Percentiles rank a stretch among this genome's conserved stretches.
Evolutionary conservation across 2,888 invertebrate genomes (phyloP).

Genomic region (Nomada hirtipes): DNA sequence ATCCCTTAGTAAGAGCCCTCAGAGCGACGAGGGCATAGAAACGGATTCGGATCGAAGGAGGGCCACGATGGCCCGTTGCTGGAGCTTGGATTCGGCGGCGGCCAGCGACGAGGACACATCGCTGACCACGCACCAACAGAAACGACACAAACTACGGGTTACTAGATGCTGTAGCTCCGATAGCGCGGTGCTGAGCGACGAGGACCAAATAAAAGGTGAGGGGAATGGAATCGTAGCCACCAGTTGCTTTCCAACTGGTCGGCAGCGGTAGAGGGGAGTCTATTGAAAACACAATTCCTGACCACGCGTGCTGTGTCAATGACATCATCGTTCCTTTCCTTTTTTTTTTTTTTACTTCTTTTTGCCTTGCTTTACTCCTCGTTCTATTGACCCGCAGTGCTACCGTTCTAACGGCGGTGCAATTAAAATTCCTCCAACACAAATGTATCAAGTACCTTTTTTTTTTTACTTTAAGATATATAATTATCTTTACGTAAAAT

Average conservation of each 20-base stretch:
- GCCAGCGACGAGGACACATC: conserved; percentile 85
- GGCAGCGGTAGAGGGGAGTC: conserved; percentile 10
- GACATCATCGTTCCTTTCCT: conserved; percentile 27
- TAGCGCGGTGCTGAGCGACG: conserved; percentile 86
- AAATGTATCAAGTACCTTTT: background rate
- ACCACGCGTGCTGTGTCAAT: conserved; percentile 44
- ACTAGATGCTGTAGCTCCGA: conserved; percentile 85
- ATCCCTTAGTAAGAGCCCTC: conserved; percentile 77
- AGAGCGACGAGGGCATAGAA: conserved; percentile 82
- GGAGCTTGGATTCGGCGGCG: conserved; percentile 86
- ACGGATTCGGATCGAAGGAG: conserved; percentile 74
- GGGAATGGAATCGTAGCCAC: conserved; percentile 25
- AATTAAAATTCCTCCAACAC: conserved; percentile 1
- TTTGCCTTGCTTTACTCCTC: background rate
- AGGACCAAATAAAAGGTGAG: conserved; percentile 83
- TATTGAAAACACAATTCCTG: conserved; percentile 36
- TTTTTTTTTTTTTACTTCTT: background rate
- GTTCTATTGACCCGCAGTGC: conserved; percentile 1
- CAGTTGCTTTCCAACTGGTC: conserved; percentile 15
- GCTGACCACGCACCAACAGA: conserved; percentile 59
- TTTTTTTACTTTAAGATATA: background rate
- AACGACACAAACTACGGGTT: conserved; percentile 77
- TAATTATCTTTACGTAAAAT: background rate
- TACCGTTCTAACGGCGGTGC: background rate
- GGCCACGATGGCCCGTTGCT: conserved; percentile 80